These are phyloP conservation scores for Solea senegalensis DNA, from an alignment of 2,113 vertebrate genomes.

Conservation along the genomic window DNA sequence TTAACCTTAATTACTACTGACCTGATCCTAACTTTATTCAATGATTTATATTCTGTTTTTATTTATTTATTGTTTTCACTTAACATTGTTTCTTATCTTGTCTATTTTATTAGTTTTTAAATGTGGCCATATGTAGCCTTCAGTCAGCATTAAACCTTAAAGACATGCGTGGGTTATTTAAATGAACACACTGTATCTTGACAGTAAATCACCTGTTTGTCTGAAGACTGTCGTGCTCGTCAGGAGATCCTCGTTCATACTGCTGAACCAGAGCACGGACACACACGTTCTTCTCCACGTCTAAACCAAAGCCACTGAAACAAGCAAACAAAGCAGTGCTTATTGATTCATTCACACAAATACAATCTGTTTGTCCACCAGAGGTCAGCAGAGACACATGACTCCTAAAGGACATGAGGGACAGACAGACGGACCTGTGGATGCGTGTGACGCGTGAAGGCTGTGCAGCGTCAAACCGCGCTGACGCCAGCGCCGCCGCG, in stretches of 20 bases:
- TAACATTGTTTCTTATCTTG: too few relatives aligned
- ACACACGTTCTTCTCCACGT: conserved; percentile 84
- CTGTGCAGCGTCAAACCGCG: conserved; percentile 87
- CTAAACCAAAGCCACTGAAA: conserved; percentile 76
- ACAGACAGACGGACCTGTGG: conserved; percentile 79
- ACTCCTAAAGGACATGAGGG: too few relatives aligned
- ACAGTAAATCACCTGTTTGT: conserved; percentile 81
- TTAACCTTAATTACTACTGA: too few relatives aligned
- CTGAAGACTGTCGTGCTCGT: conserved; percentile 71
- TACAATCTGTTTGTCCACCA: conserved; percentile 41
- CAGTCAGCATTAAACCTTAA: too few relatives aligned
- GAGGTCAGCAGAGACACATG: conserved; percentile 45
- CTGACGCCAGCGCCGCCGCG: conserved; percentile 86
- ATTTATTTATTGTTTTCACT: too few relatives aligned
- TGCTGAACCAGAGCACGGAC: conserved; percentile 94
- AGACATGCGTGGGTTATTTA: too few relatives aligned
- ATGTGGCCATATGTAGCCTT: too few relatives aligned
- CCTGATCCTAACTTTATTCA: too few relatives aligned
- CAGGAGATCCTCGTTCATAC: conserved; percentile 84
- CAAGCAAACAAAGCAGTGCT: not conserved
- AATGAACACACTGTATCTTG: not conserved
- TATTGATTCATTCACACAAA: not conserved
- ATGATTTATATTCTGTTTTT: too few relatives aligned
- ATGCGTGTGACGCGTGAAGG: conserved; percentile 80
- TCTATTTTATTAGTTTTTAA: too few relatives aligned